These are phyloP conservation scores for Eustalomyia histrio DNA, from an alignment of 2,888 invertebrate species.

Conservation along the genomic window DNA sequence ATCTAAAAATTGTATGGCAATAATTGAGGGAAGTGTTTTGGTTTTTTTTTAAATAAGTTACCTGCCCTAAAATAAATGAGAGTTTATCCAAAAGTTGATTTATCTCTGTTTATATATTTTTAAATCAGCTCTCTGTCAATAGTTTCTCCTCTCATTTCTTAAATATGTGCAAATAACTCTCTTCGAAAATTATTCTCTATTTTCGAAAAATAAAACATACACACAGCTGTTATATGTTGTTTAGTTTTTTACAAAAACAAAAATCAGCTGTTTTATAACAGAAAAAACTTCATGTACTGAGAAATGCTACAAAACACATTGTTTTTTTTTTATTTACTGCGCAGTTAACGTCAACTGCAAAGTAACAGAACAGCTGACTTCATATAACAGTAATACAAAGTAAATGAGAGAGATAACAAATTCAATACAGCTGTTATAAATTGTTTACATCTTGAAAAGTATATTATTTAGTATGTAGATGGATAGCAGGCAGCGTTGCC, in stretches of 20 bases:
- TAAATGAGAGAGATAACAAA: conserved; percentile 28
- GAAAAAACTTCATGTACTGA: conserved; percentile 3
- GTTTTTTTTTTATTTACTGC: conserved; percentile 13
- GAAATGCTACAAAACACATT: conserved; percentile 23
- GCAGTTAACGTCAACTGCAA: conserved; percentile 14
- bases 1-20: no score
- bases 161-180: background rate
- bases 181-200: conserved; percentile 3
- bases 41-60: no score
- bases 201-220: conserved; percentile 3
- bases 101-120: background rate
- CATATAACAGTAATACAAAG: conserved; percentile 42
- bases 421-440: conserved; percentile 26
- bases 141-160: background rate
- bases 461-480: no score
- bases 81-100: background rate
- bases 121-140: no score
- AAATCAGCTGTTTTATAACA: conserved; percentile 69
- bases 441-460: conserved; percentile 20
- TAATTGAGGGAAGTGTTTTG: no score
- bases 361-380: conserved; percentile 53
- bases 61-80: no score
- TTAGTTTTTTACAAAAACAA: conserved; percentile 59
- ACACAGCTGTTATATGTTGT: conserved; percentile 59
- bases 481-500: no score